Conservation (phyloP, 2,888 invertebrate genomes). For the Nomada fabriciana region DNA sequence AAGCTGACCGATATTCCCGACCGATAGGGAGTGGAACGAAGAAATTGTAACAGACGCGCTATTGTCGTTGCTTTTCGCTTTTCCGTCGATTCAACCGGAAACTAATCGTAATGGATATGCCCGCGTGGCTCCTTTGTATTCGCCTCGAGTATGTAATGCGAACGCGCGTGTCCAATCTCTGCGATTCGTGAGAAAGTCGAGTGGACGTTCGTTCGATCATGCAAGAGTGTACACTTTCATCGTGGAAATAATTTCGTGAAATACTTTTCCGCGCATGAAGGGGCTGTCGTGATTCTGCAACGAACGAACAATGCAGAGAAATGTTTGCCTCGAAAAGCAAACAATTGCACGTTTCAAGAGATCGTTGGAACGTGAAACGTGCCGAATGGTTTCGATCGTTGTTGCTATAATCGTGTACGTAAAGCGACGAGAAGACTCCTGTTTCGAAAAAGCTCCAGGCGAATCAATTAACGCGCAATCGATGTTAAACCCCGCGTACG, state of each 20-base stretch:
- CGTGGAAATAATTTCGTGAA: too few relatives aligned
- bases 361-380: not conserved
- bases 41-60: not conserved
- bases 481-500: not conserved
- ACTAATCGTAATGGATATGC: conserved; percentile 31
- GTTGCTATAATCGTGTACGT: not conserved
- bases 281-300: not conserved
- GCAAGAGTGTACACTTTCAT: too few relatives aligned
- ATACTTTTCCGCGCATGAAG: too few relatives aligned
- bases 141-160: not conserved
- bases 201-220: too few relatives aligned
- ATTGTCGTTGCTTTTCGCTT: conserved; percentile 1
- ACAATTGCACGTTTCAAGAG: not conserved
- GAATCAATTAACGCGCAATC: conserved; percentile 1
- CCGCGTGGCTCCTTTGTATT: not conserved
- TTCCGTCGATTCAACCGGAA: not conserved
- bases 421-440: not conserved
- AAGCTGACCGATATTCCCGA: too few relatives aligned
- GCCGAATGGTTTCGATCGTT: not conserved
- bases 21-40: too few relatives aligned
- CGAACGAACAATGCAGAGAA: not conserved
- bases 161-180: too few relatives aligned
- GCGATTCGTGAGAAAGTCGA: too few relatives aligned
- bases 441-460: not conserved
- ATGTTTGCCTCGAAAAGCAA: too few relatives aligned